phyloP scores from a whole-genome alignment of 2,888 invertebrate species.

The Brachylomia viminalis region DNA sequence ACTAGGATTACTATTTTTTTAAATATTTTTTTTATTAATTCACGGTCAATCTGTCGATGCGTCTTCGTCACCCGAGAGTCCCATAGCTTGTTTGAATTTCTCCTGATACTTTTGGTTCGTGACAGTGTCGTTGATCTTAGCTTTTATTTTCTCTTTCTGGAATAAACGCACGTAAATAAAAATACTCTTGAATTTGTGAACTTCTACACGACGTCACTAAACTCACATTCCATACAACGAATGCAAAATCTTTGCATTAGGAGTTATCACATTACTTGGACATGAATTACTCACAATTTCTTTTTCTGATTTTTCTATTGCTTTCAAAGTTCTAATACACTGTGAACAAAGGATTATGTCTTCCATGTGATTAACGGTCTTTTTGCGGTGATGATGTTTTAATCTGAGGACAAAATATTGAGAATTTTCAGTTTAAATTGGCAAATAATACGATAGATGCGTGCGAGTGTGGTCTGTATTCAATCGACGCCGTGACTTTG shows the following conservation, averaged over 20 bases:
- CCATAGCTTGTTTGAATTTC: conserved; percentile 87
- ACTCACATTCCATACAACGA: conserved; percentile 55
- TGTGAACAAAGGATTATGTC: conserved; percentile 85
- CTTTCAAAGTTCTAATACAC: conserved; percentile 82
- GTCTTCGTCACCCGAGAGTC: conserved; percentile 85
- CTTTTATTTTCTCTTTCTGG: conserved; percentile 86
- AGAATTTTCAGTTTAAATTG: conserved; percentile 7
- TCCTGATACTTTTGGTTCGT: conserved; percentile 81
- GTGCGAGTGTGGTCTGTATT: background rate
- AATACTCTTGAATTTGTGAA: conserved; percentile 43
- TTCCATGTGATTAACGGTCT: conserved; percentile 87
- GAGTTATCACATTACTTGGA: conserved; percentile 22
- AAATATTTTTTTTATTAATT: no score
- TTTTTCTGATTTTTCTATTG: conserved; percentile 86
- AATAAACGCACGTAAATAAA: conserved; percentile 65
- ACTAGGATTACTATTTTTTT: conserved; percentile 70
- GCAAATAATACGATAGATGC: background rate
- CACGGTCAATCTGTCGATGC: conserved; percentile 82
- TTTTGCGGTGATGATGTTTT: conserved; percentile 87
- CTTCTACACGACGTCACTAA: conserved; percentile 27
- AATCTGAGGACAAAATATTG: conserved; percentile 72
- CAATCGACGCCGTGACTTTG: background rate
- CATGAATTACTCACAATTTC: conserved; percentile 80
- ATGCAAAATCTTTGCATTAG: conserved; percentile 42
- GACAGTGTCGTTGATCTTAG: conserved; percentile 76